Base-by-base conservation (phyloP, 53 echinoderm and acorn worm species). In the Luidia sarsii region DNA sequence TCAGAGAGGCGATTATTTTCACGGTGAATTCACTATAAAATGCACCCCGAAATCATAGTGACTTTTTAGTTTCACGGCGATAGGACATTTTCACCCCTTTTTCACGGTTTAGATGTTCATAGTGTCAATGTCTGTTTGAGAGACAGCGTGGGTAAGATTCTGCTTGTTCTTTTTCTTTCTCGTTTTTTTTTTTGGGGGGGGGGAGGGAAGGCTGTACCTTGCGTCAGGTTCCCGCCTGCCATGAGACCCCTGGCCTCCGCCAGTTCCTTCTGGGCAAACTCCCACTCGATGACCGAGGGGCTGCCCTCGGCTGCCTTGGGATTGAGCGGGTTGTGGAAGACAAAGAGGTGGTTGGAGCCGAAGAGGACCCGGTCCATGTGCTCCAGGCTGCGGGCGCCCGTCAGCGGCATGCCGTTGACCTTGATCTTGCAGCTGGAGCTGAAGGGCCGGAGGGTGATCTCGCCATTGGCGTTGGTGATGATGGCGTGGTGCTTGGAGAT, bases 221-320 rank as follows among this genome's bases (percentile, higher is more conserved):
- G 94, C 24, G 87, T 87, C 36, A 97, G 85, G 25, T 91, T 83
- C n/a, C 89, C 88, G 37, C 84, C 89, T 6, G 99, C 75, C 43
- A 86, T 89, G 61, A 94, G 88, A 3, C 99, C 97, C 69, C 91
- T 97, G 20, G 99, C 99, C 57, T 89, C 87, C 4, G 99, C 99
- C n/a, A 97, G 68, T 50, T 97, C 99, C 79, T 91, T 97, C 85
- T 97, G 99, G 22, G 94, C 94, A 82, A 97, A 97, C 6, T 97
- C 99, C 93, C 93, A 97, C 63, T 97, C 93, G 0, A 97, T 73
- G 16, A 31, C 80, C 18, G 71, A 29, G 4, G 99, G 99, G 7
- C 87, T 81, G 20, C 99, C 99, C 59, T 97, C 94, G 15, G 87
- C 63, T 6, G 80, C 67, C 48, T 82, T 48, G 25, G 99, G 87